Evolutionary conservation across 2,888 invertebrate species (phyloP).

Genomic region (Protophormia terraenovae): DNA sequence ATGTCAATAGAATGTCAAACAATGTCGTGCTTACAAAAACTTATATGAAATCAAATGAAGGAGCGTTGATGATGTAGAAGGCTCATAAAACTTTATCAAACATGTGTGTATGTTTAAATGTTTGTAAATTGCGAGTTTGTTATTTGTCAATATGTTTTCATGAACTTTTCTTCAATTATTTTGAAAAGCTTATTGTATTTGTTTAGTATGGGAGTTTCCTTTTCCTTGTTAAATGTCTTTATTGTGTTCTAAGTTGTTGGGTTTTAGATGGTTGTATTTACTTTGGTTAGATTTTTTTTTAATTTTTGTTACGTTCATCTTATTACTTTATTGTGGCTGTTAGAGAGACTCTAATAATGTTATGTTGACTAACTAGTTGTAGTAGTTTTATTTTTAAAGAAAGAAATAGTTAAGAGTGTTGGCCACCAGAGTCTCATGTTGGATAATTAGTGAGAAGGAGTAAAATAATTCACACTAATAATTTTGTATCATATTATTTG

Average conservation of each 20-base stretch:
- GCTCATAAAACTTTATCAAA: neutral
- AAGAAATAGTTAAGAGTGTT: neutral
- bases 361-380: constrained; percentile 10
- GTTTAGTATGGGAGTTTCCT: constrained; percentile 12
- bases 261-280: neutral
- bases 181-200: constrained; percentile 39
- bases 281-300: neutral
- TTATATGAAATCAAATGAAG: neutral
- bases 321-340: neutral
- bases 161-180: constrained; percentile 58
- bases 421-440: neutral
- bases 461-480: too few species aligned
- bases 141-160: constrained; percentile 62
- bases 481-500: too few species aligned
- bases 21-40: constrained; percentile 57
- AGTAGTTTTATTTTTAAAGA: neutral
- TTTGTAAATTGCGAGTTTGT: constrained; percentile 23
- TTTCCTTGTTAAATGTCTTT: neutral
- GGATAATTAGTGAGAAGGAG: neutral
- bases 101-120: constrained; percentile 13
- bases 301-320: neutral
- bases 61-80: neutral
- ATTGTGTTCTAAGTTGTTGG: constrained; percentile 11
- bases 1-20: constrained; percentile 58
- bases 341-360: constrained; percentile 10